Evolutionary conservation across 2,113 vertebrate genomes (phyloP), one percentile per base, ranked within the genome.

Genomic region (Grantiella picta): DNA sequence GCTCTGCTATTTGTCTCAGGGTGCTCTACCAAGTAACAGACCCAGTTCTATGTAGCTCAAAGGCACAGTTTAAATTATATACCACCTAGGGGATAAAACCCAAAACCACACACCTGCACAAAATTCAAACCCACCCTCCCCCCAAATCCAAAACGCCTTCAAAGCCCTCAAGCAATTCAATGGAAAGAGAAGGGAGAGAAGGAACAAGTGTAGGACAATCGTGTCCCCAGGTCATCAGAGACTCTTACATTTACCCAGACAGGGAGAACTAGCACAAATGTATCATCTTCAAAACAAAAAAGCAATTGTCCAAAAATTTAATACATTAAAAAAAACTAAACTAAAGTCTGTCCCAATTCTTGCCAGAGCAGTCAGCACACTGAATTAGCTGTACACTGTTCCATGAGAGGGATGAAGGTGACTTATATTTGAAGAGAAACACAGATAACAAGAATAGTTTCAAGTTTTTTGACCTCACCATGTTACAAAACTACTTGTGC

Each of bases 61-160:
- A 94, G 61, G 64, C 40, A 76, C 42, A 28, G 42, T 63, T 92
- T 38, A 64, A 47, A 61, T 45, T 31, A 29, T 14, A 15, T 5
- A 50, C 25, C 29, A 61, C 56, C 45, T 29, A 8, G 15, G 35
- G 29, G 5, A 60, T 64, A 68, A n/a, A 29, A 4, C 0, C 14
- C 5, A 27, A 50, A 68, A 60, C 1, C 11, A 29, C 6, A 19
- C 7, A 23, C 5, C 9, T 19, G 10, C 57, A 29, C 7, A 56
- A 57, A 61, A 27, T 36, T 23, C 50, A 24, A 8, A 6, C 15
- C 7, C 19, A 2, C 1, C 5, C 2, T 1, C 5, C 42, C 8
- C 7, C 8, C 8, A 35, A 27, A 17, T 12, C 12, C 29, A 10
- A 52, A 70, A 69, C 24, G 80, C n/a, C 60, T 69, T 73, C 13